Base-by-base conservation (phyloP, 2,888 invertebrate genomes). In the Drosophila mayaguana region DNA sequence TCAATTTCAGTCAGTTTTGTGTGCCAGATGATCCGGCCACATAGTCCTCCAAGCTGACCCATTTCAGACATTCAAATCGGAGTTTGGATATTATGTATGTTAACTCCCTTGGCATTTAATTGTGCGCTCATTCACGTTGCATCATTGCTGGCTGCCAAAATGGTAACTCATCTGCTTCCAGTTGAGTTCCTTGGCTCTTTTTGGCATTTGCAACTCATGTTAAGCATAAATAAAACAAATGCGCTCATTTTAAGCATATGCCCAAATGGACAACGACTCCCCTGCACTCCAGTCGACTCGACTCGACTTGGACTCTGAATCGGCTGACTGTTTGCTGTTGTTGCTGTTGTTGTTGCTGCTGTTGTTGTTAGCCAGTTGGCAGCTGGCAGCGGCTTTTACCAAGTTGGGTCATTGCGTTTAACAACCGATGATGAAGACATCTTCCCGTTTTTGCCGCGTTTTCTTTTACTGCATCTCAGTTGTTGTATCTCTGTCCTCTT, bases 191-290 rank as follows among this genome's bases (percentile, higher is more conserved):
- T 57, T 45, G 22, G 16, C 85, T 87, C 63, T 61, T 81, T 88
- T 83, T 83, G 90, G 89, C 86, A 89, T 89, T 90, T 89, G 86
- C 89, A 88, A 86, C 84, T 84, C 90, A 89, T 90, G 90, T 89
- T 83, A 72, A 88, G 85, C 89, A 88, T 83, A 83, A 87, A 85
- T 83, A 89, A 81, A 90, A 83, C 87, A 89, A 87, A 87, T 88
- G 81, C 84, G 79, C 72, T 76, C 80, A 74, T 80, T 89, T 84
- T 80, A 86, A 83, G 71, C 88, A 82, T 83, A 82, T 88, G 86
- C 80, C 64, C 59, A 43, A 63, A 48, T 67, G 50, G 32, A 67
- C 59, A 38, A 25, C 51, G 53, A 53, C 51, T 50, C 25, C 20
- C 11, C 54, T 54, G 16, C 32, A 53, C 45, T 50, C 20, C 20